Percentiles rank a stretch among this genome's conserved stretches.
Conservation (phyloP, 2,113 vertebrate species). For the Potamarius usumacintae region DNA sequence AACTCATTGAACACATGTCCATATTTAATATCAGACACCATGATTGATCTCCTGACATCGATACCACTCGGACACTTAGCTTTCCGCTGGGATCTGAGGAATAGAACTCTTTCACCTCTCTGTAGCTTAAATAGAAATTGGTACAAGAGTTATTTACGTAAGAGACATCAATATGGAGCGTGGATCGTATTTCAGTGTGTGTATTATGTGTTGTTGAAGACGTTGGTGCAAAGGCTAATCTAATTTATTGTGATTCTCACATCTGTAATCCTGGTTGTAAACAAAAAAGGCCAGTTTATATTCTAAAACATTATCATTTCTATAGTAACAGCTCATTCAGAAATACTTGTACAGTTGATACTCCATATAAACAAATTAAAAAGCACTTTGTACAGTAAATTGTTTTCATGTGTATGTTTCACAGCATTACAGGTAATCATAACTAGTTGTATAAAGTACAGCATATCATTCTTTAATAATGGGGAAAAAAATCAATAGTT, state of each 20-base stretch:
- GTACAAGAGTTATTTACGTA: neutral
- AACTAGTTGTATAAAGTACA: neutral
- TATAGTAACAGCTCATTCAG: neutral
- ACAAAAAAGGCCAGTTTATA: neutral
- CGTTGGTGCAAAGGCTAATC: conserved; percentile 9
- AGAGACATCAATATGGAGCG: neutral
- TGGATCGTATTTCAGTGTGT: neutral
- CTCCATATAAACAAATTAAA: neutral
- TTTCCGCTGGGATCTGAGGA: conserved; percentile 17
- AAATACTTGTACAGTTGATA: neutral
- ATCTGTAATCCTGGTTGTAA: neutral
- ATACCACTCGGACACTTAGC: neutral
- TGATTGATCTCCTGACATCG: conserved; percentile 18
- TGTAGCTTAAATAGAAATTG: neutral
- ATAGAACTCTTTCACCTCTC: conserved; percentile 16
- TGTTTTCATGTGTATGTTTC: no score
- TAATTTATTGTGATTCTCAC: neutral
- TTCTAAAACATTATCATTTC: neutral
- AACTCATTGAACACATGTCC: conserved; percentile 10
- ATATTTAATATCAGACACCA: conserved; percentile 27
- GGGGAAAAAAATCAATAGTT: no score
- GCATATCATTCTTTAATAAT: neutral
- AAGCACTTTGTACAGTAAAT: no score
- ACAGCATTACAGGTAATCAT: neutral
- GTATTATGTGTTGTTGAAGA: conserved; percentile 33